These are phyloP conservation scores for Cephalopterus ornatus DNA, from an alignment of 2,113 vertebrate species.

Conservation along the genomic window DNA sequence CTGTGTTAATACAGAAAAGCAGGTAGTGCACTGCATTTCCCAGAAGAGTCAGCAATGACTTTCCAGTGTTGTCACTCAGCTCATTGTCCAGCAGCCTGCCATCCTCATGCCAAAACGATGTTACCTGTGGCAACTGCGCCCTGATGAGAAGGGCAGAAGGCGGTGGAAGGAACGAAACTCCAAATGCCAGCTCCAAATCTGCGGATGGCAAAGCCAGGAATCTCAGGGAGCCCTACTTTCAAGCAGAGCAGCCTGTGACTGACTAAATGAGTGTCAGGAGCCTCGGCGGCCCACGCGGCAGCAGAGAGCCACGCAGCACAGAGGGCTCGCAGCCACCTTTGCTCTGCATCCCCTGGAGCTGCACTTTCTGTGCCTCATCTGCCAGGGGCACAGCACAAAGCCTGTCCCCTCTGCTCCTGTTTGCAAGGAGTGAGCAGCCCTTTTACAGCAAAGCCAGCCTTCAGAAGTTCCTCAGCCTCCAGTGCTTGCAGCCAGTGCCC, in stretches of 20 bases:
- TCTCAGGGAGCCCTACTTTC: not conserved
- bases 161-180: not conserved
- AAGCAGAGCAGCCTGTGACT: not conserved
- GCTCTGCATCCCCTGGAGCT: not conserved
- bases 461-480: not conserved
- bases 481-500: not conserved
- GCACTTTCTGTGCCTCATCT: not conserved
- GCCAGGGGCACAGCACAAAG: not conserved
- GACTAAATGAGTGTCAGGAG: not conserved
- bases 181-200: not conserved
- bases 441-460: not conserved
- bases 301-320: fast-evolving
- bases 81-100: not conserved
- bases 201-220: fast-evolving
- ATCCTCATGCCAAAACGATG: fast-evolving
- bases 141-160: fast-evolving
- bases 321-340: not conserved
- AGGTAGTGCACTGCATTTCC: not conserved
- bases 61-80: not conserved
- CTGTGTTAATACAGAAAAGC: not conserved
- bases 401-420: not conserved
- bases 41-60: not conserved
- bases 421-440: not conserved
- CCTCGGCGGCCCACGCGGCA: fast-evolving
- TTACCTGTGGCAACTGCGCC: fast-evolving